These are phyloP conservation scores for Drosophila meridionalis DNA, from an alignment of 2,888 invertebrate species.

Conservation along the genomic window DNA sequence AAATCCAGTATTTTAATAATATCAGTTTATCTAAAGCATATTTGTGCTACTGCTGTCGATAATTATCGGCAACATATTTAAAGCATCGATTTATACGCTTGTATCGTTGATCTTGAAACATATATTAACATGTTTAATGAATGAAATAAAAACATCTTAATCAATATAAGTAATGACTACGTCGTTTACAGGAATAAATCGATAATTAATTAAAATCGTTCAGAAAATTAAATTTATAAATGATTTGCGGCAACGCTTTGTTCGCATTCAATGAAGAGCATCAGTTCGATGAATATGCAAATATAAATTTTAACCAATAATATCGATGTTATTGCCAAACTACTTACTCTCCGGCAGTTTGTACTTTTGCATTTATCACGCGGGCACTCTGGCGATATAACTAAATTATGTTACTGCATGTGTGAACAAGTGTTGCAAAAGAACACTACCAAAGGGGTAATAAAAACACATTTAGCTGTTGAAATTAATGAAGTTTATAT, in stretches of 20 bases:
- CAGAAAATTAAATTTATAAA: background rate
- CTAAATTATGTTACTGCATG: slow-evolving; percentile 4
- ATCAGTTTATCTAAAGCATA: background rate
- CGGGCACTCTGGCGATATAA: slow-evolving; percentile 30
- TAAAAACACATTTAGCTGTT: slow-evolving; percentile 37
- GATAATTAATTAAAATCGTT: background rate
- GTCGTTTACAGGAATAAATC: background rate
- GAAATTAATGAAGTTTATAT: slow-evolving; percentile 25
- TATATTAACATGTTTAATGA: background rate
- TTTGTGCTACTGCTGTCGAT: background rate
- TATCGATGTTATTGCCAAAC: background rate
- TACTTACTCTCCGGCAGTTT: background rate
- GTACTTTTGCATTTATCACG: slow-evolving; percentile 6
- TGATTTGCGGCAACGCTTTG: background rate
- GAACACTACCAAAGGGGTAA: slow-evolving; percentile 23
- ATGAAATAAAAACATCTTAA: too few species aligned
- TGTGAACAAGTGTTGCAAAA: slow-evolving; percentile 18
- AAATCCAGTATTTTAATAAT: slow-evolving; percentile 12
- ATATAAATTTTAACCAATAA: background rate
- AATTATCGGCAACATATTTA: background rate
- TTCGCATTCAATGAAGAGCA: background rate
- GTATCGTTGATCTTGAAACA: background rate
- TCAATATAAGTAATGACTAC: background rate
- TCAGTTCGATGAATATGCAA: background rate
- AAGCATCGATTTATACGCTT: background rate